Percentiles rank a stretch among this genome's conserved stretches.
Evolutionary conservation across 64 coral and sea anemone genomes (phyloP).

Genomic region (Anthopleura sola): DNA sequence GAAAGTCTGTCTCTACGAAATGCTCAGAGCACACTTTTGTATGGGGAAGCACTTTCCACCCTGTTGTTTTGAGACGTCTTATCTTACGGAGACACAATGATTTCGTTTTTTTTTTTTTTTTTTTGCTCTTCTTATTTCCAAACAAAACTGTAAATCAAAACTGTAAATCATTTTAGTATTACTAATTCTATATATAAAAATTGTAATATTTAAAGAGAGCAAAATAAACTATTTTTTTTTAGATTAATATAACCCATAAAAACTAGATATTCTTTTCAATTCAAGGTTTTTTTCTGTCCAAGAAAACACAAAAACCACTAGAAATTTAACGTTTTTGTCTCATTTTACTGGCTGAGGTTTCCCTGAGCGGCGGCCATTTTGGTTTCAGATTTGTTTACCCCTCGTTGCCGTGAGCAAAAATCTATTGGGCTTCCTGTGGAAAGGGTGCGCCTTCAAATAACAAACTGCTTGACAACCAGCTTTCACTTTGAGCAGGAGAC

Average conservation of each 20-base stretch:
- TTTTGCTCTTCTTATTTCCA: constrained; percentile 29
- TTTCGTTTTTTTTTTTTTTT: constrained; percentile 30
- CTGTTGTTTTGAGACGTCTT: constrained; percentile 2
- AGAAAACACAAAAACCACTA: not conserved
- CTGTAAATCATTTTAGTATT: too few species aligned
- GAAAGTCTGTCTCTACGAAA: constrained; percentile 34
- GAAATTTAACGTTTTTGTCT: not conserved
- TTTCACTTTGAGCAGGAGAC: too few species aligned
- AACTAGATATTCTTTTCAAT: not conserved
- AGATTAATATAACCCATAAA: not conserved
- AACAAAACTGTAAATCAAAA: too few species aligned
- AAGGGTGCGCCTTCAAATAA: too few species aligned
- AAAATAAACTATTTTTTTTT: too few species aligned
- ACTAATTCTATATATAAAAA: too few species aligned
- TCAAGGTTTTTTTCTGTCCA: not conserved
- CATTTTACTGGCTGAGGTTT: constrained; percentile 5
- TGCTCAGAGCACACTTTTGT: constrained; percentile 42
- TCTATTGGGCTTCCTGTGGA: too few species aligned
- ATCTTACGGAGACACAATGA: not conserved
- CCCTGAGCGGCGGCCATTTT: constrained; percentile 29
- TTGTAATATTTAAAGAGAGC: too few species aligned
- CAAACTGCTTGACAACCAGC: too few species aligned
- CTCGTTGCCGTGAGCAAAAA: too few species aligned
- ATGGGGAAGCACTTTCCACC: constrained; percentile 21
- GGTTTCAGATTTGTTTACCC: not conserved